Evolutionary conservation across 2,888 invertebrate species (phyloP), one percentile per base, ranked within the genome.

Genomic region (Mylabris sibirica): DNA sequence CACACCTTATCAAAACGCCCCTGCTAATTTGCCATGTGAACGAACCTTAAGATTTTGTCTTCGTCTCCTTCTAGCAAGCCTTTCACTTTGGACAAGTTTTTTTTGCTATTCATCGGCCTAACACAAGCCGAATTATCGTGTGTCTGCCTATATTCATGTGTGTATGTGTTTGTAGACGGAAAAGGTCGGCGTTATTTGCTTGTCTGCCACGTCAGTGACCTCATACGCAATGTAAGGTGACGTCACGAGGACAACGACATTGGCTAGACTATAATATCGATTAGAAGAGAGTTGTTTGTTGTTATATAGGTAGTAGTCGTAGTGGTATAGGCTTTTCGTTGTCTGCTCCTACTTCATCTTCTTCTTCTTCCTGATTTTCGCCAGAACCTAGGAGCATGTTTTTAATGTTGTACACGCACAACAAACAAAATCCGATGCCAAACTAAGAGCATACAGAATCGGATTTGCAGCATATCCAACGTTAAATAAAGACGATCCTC

Each of bases 161-260:
- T 38, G 38, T n/a, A n/a, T 12, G 44, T 44, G 44, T 44, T 44
- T n/a, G 44, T 24, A 53, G 41, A 65, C 49, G 64, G 63, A 66
- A 59, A 61, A 66, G 69, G 64, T 69, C 44, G 62, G 34, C 24
- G 67, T 12, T 53, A 53, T 60, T 66, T 66, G 68, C 60, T 44
- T 61, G 64, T 66, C 69, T 66, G 68, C 59, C 71, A 66, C 70
- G 73, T 71, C 73, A 72, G 72, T 72, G 72, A 72, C 70, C 71
- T 70, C 69, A 68, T 69, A 73, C 72, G 71, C 73, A 72, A 74
- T 69, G 69, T 69, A 73, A 71, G 73, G 73, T 76, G 75, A 75
- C 75, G 75, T 75, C 74, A 75, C 69, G 73, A 66, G 75, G 75
- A 75, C 75, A 75, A 75, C 74, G 75, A 75, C 75, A 74, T 74